Conservation (phyloP, 2,888 invertebrate species). For the Xanthorhoe designata region DNA sequence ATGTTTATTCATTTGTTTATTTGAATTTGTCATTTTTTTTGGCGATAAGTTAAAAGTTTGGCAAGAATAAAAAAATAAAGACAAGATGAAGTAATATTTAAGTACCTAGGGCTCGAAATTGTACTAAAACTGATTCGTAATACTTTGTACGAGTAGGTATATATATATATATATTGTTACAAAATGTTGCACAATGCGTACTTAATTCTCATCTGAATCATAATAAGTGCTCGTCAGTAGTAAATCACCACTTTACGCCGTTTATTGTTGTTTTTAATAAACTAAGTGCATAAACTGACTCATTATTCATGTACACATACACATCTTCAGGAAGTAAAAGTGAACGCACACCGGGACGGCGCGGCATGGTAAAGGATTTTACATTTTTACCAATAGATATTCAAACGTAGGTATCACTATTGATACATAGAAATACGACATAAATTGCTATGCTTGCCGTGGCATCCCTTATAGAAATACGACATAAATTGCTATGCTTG, state of each 20-base stretch:
- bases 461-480: no score
- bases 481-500: no score
- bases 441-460: no score
- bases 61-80: slow-evolving; percentile 38
- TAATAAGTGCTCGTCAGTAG: slow-evolving; percentile 2
- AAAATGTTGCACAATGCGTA: background rate
- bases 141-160: background rate
- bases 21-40: slow-evolving; percentile 1
- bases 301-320: slow-evolving; percentile 8
- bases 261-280: slow-evolving; percentile 7
- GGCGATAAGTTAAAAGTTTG: slow-evolving; percentile 10
- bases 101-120: slow-evolving; percentile 11
- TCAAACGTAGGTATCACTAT: no score
- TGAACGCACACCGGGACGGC: no score
- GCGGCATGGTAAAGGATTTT: no score
- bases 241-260: slow-evolving; percentile 3
- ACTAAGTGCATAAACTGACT: slow-evolving; percentile 7
- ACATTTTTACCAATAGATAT: no score
- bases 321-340: slow-evolving; percentile 4
- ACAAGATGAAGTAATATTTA: slow-evolving; percentile 11
- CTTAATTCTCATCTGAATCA: slow-evolving; percentile 3
- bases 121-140: background rate
- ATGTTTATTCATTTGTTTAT: background rate
- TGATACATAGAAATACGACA: no score
- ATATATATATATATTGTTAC: background rate